Percentiles rank a stretch among this genome's conserved stretches.
Evolutionary conservation across 2,113 vertebrate species (phyloP).

Genomic region (Corythornis madagascariensis): DNA sequence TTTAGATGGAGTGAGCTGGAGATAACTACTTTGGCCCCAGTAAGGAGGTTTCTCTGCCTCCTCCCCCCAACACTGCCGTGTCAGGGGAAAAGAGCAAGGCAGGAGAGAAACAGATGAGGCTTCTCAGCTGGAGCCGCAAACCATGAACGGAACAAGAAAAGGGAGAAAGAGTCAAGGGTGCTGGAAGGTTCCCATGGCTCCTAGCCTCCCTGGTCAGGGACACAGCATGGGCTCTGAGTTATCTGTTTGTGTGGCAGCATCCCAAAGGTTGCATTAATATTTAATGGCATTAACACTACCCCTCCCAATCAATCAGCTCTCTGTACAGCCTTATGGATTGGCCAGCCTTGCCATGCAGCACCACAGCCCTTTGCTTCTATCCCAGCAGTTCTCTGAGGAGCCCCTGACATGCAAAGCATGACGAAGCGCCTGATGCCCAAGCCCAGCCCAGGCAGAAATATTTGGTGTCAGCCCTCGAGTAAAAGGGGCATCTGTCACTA

Average conservation of each 20-base stretch:
- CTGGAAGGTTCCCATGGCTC: slow-evolving; percentile 72
- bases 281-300: slow-evolving; percentile 79
- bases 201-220: slow-evolving; percentile 4
- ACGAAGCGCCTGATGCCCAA: neutral
- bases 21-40: neutral
- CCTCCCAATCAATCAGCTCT: slow-evolving; percentile 64
- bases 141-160: neutral
- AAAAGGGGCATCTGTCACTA: neutral
- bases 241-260: neutral
- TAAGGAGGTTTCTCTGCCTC: neutral
- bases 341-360: slow-evolving; percentile 26
- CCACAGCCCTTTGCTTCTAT: neutral
- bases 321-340: slow-evolving; percentile 65
- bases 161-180: slow-evolving; percentile 71
- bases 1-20: neutral
- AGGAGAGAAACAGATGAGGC: neutral
- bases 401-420: neutral
- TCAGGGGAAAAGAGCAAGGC: neutral
- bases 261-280: slow-evolving; percentile 64
- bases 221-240: neutral
- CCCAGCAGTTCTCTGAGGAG: slow-evolving; percentile 43
- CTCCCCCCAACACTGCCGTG: neutral
- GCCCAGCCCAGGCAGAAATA: neutral
- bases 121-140: neutral
- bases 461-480: neutral